A percentile compares a stretch with the other conserved stretches of the same genome.
Conservation (phyloP, 2,113 vertebrate species). For the Nerophis lumbriciformis region DNA sequence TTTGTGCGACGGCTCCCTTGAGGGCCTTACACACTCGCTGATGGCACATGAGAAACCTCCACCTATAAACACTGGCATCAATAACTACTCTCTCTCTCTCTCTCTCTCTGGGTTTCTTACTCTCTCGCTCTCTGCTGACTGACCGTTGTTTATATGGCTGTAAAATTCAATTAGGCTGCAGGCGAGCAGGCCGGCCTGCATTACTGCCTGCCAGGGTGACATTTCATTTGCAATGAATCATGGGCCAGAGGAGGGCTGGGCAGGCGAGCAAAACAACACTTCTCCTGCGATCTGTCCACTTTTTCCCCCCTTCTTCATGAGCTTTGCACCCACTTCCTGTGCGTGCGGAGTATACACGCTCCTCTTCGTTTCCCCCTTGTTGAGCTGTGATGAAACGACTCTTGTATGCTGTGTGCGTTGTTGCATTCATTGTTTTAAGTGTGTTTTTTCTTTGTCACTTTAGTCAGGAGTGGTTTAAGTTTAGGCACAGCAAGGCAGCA, state of each 20-base stretch:
- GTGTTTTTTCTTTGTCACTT: no score
- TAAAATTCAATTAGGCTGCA: constrained; percentile 71
- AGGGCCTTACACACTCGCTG: constrained; percentile 43
- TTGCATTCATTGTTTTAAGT: no score
- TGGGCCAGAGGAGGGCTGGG: constrained; percentile 53
- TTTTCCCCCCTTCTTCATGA: constrained; percentile 7
- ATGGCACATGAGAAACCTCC: constrained; percentile 52
- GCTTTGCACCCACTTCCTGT: constrained; percentile 18
- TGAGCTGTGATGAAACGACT: not conserved
- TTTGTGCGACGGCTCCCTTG: constrained; percentile 43
- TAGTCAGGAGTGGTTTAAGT: no score
- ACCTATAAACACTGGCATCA: constrained; percentile 67
- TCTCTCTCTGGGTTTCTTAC: constrained; percentile 1
- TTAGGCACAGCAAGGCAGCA: no score
- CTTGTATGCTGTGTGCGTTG: not conserved
- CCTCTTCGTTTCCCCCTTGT: constrained; percentile 8
- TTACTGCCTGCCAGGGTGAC: constrained; percentile 73
- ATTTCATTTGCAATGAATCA: constrained; percentile 78
- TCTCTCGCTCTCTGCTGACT: constrained; percentile 28
- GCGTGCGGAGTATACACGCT: constrained; percentile 9
- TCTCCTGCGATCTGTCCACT: constrained; percentile 32
- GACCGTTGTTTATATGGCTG: constrained; percentile 71
- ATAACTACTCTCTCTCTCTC: constrained; percentile 40
- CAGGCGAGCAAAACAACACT: constrained; percentile 40
- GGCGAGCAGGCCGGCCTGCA: constrained; percentile 54